Conservation (phyloP, 92 coral and sea anemone genomes). For the Heliopora coerulea region DNA sequence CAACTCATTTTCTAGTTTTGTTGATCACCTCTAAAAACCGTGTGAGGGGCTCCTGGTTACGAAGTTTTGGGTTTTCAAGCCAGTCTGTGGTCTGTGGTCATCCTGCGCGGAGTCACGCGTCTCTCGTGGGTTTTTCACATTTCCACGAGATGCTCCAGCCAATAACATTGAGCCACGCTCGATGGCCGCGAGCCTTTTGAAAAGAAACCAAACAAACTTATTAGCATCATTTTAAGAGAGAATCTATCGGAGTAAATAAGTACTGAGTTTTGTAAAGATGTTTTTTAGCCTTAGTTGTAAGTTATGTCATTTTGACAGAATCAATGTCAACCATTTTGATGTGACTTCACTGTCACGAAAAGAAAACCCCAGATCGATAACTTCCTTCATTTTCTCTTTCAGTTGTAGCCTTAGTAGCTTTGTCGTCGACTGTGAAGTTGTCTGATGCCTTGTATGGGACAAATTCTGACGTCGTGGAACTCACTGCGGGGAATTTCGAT, state of each 20-base stretch:
- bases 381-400: conserved; percentile 43
- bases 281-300: conserved; percentile 34
- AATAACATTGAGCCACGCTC: conserved; percentile 94
- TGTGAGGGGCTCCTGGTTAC: too few relatives aligned
- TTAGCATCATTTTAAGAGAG: conserved; percentile 16
- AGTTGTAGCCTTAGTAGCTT: conserved; percentile 69
- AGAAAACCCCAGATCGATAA: conserved; percentile 5
- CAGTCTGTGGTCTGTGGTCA: too few relatives aligned
- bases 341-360: background rate
- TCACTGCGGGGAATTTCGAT: conserved; percentile 86
- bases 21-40: too few relatives aligned
- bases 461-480: conserved; percentile 80
- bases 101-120: background rate
- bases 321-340: conserved; percentile 10
- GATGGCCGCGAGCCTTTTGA: conserved; percentile 67
- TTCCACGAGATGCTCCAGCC: conserved; percentile 48
- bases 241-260: conserved; percentile 2
- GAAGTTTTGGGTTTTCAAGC: too few relatives aligned
- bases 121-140: background rate
- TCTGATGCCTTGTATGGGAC: conserved; percentile 77
- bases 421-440: conserved; percentile 51
- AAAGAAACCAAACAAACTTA: conserved; percentile 18
- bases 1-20: too few relatives aligned
- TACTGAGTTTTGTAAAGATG: background rate
- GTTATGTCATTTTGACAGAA: conserved; percentile 51